Base-by-base conservation (phyloP, 1,140 invertebrate species). In the Euwallacea similis region DNA sequence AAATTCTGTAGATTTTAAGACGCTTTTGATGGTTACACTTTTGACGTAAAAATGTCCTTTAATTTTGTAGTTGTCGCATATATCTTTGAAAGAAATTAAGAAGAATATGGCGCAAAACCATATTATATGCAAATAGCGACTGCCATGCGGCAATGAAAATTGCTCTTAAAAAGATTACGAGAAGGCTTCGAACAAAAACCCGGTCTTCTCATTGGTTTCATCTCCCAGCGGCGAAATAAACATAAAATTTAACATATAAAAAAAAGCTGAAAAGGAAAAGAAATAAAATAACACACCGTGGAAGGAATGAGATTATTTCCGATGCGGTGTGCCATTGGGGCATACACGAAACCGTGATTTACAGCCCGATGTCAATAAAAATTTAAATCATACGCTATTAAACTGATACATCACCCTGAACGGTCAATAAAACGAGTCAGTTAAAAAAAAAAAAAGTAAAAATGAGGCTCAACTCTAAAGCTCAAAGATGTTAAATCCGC, bases 341-440 rank as follows among this genome's bases (percentile, higher is more conserved):
- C 72, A 63, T 72, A 76, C 74, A 33, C 46, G 9, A 42, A 55
- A 61, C 46, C 16, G 44, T 78, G 77, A 78, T 78, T 78, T 78
- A 78, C 74, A 63, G 71, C 74, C 71, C n/a, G 47, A 66, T 69
- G 74, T 75, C 72, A 75, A 74, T 76, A 77, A 77, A 78, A 78
- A 78, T 78, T 78, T 74, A 78, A 78, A 77, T 78, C 76, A 76
- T 78, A 76, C 62, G 74, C 75, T 77, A 78, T 78, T 33, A 78
- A 78, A 78, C 73, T 75, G 75, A 76, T 77, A 76, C 76, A 69
- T 73, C 75, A 73, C 42, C 15, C 10, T 21, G 72, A 74, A 66
- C 13, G 66, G 71, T 64, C 72, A 74, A 75, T 77, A 76, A 77
- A 78, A 73, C 42, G 9, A 54, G 54, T 16, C 56, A 65, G 66